Percentiles rank a stretch among this genome's conserved stretches.
Evolutionary conservation across 2,888 invertebrate genomes (phyloP).

Genomic region (Eupelmus urozonus): DNA sequence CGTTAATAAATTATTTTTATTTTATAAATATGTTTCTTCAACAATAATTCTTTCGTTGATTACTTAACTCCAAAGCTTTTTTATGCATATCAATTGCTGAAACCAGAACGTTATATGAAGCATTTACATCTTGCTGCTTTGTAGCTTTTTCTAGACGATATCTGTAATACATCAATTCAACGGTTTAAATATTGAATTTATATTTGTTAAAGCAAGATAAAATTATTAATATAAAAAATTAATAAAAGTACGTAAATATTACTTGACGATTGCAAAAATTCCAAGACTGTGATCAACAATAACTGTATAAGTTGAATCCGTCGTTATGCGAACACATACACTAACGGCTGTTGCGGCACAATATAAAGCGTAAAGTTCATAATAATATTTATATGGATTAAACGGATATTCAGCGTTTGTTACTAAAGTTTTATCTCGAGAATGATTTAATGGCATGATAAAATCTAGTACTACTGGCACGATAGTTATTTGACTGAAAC

Average conservation of each 20-base stretch:
- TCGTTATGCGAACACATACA: not conserved
- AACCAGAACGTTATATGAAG: not conserved
- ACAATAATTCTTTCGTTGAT: not conserved
- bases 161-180: not conserved
- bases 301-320: not conserved
- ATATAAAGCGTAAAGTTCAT: not conserved
- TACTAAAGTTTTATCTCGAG: constrained; percentile 1
- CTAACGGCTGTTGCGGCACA: not conserved
- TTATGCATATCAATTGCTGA: constrained; percentile 13
- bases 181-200: not conserved
- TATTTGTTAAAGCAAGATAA: no score
- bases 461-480: not conserved
- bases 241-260: not conserved
- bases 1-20: not conserved
- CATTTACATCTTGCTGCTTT: not conserved
- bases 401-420: constrained; percentile 17
- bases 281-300: constrained; percentile 19
- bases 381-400: constrained; percentile 20
- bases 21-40: not conserved
- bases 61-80: constrained; percentile 22
- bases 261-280: constrained; percentile 5
- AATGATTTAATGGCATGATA: constrained; percentile 19
- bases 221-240: not conserved
- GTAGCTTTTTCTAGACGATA: not conserved
- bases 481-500: constrained; percentile 1